Evolutionary conservation across 2,113 vertebrate species (phyloP).

Genomic region (Callochromis pleurospilus): DNA sequence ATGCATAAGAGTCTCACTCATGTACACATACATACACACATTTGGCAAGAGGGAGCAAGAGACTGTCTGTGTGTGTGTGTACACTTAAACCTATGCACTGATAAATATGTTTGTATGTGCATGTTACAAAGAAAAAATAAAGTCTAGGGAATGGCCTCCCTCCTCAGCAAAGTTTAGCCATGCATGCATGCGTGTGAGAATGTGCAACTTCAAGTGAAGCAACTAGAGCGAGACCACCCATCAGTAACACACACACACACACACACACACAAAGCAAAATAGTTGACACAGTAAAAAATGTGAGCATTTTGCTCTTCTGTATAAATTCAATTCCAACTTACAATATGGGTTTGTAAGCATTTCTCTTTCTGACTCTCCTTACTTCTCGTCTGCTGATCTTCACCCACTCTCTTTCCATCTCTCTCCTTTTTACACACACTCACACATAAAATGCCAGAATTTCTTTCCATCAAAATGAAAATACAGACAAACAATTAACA

Average conservation of each 20-base stretch:
- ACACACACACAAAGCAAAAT: background rate
- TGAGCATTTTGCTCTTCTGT: conserved; percentile 23
- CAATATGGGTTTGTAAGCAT: conserved; percentile 31
- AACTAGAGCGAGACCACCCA: conserved; percentile 43
- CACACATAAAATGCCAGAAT: background rate
- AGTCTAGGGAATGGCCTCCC: background rate
- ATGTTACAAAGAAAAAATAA: background rate
- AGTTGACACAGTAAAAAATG: conserved; percentile 36
- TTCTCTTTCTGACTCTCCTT: conserved; percentile 9
- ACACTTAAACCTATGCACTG: background rate
- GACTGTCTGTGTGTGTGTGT: background rate
- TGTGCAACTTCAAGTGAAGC: conserved; percentile 10
- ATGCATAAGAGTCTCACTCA: background rate
- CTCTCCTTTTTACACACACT: background rate
- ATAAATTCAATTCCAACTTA: conserved; percentile 41
- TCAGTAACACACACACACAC: background rate
- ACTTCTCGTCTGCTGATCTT: background rate
- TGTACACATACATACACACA: background rate
- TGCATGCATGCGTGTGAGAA: background rate
- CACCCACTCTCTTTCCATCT: background rate
- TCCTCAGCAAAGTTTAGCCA: conserved; percentile 19
- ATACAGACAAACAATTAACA: conserved; percentile 2
- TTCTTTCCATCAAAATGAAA: background rate
- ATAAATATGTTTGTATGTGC: background rate
- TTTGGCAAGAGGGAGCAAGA: background rate